phyloP scores from a whole-genome alignment of 2,797 vertebrate species.

The Numenius phaeopus region DNA sequence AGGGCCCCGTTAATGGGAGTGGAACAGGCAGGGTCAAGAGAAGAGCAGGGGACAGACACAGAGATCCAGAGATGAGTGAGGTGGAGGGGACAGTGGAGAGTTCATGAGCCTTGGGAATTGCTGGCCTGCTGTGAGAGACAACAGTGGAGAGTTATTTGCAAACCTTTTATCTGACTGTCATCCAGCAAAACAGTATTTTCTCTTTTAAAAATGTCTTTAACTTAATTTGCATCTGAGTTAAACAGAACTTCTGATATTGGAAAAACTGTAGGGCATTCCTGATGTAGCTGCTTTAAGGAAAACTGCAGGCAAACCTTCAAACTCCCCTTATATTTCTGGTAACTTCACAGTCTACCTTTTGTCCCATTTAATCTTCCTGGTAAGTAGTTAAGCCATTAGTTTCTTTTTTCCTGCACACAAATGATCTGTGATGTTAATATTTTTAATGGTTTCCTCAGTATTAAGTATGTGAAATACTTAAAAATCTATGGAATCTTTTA shows the following conservation, averaged over 20 bases:
- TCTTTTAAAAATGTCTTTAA: background rate
- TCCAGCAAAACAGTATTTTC: background rate
- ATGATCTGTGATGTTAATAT: background rate
- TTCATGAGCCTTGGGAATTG: background rate
- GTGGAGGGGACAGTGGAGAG: background rate
- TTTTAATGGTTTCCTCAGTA: background rate
- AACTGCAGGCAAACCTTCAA: background rate
- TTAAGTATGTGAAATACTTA: background rate
- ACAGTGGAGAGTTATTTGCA: background rate
- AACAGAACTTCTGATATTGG: background rate
- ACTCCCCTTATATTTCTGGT: background rate
- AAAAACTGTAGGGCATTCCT: background rate
- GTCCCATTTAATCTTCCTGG: background rate
- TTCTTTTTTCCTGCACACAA: background rate
- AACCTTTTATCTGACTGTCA: background rate
- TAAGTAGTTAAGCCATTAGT: background rate
- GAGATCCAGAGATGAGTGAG: background rate
- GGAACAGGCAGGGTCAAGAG: background rate
- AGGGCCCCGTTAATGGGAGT: fast-evolving
- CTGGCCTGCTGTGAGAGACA: background rate
- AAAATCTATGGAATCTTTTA: background rate
- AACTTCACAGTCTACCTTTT: background rate
- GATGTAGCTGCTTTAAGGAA: background rate
- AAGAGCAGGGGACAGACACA: background rate
- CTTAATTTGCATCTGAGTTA: background rate